Percentiles rank a stretch among this genome's conserved stretches.
These are phyloP conservation scores for Cavia porcellus DNA, from an alignment of 2,113 vertebrate species.

Conservation along the genomic window DNA sequence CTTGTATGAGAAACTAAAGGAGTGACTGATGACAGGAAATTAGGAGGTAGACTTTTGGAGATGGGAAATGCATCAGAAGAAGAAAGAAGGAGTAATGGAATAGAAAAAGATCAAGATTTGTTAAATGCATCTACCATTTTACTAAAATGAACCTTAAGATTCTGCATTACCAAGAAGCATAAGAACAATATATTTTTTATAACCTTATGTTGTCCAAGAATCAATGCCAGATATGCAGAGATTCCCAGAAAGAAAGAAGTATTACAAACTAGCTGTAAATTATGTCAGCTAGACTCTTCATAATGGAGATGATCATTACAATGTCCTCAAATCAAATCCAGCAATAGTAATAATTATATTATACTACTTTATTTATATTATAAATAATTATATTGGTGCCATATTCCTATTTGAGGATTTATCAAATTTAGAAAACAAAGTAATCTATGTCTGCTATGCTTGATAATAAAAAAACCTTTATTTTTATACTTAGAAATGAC, in stretches of 20 bases:
- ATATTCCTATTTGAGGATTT: too few species aligned
- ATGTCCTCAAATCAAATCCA: too few species aligned
- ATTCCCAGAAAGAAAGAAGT: background rate
- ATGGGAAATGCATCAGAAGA: background rate
- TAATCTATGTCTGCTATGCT: background rate
- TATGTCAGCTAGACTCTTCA: background rate
- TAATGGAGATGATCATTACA: background rate
- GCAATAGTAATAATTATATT: too few species aligned
- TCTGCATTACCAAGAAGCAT: background rate
- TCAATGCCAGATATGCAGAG: background rate
- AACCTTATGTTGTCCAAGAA: background rate
- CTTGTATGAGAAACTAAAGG: background rate
- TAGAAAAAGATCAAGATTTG: background rate
- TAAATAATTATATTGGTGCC: too few species aligned
- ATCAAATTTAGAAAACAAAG: background rate
- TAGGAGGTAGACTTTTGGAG: background rate
- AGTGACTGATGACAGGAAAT: background rate
- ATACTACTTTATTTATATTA: too few species aligned
- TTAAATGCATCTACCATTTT: background rate
- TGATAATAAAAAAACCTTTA: background rate
- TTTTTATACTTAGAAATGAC: background rate
- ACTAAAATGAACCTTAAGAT: background rate
- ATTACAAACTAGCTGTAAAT: background rate
- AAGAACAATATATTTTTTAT: background rate
- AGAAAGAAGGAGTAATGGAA: background rate